Evolutionary conservation across 1,140 invertebrate genomes (phyloP).

Genomic region (Drosophila ohnishii): DNA sequence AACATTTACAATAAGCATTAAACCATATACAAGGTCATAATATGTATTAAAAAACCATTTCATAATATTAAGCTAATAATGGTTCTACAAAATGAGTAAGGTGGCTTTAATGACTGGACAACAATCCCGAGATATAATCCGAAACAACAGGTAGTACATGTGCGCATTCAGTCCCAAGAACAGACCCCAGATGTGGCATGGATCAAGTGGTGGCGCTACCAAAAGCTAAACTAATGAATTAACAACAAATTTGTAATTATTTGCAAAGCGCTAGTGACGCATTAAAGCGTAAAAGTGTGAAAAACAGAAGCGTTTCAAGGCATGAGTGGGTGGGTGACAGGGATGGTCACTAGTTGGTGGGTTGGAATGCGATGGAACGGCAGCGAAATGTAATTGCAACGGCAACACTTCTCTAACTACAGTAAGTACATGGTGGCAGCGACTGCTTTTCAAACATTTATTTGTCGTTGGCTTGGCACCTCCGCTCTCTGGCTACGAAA

Average conservation of each 20-base stretch:
- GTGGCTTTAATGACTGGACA: neutral
- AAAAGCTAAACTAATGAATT: conserved; percentile 6
- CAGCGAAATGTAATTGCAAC: conserved; percentile 17
- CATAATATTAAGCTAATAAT: neutral
- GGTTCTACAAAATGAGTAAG: neutral
- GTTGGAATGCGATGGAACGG: conserved; percentile 16
- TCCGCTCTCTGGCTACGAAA: conserved; percentile 28
- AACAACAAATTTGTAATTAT: neutral
- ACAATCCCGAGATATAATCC: neutral
- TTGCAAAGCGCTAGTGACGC: conserved; percentile 1
- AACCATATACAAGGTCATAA: too few relatives aligned
- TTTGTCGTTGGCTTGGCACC: conserved; percentile 55
- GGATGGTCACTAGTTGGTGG: conserved; percentile 5
- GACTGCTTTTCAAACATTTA: conserved; percentile 48
- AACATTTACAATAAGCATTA: neutral
- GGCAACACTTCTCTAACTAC: conserved; percentile 27
- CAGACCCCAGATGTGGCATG: neutral
- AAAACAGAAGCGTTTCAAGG: conserved; percentile 3
- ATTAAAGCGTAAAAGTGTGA: neutral
- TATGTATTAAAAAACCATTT: neutral
- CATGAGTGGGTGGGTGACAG: neutral
- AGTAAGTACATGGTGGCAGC: conserved; percentile 36
- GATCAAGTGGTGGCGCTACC: neutral
- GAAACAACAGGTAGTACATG: neutral
- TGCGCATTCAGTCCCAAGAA: neutral